A percentile compares a stretch with the other conserved stretches of the same genome.
Evolutionary conservation across 2,888 invertebrate genomes (phyloP).

Genomic region (Hermaeophaga mercurialis): DNA sequence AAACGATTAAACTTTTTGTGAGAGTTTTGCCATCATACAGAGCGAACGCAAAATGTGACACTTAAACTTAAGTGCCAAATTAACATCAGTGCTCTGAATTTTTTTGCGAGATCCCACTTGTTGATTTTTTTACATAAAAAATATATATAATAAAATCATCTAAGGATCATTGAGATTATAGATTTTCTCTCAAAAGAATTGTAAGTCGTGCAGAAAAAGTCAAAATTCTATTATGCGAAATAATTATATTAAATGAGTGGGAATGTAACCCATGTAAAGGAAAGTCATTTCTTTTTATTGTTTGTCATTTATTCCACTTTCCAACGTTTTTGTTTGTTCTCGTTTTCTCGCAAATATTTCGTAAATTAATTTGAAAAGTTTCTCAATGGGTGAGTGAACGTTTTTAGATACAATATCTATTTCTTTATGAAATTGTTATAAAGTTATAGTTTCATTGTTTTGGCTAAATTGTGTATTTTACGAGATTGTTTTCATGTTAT

Average conservation of each 20-base stretch:
- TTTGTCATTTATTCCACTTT: slow-evolving; percentile 15
- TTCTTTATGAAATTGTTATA: slow-evolving; percentile 4
- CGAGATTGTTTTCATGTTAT: too few species aligned
- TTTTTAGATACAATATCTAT: slow-evolving; percentile 5
- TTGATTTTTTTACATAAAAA: too few species aligned
- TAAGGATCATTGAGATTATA: background rate
- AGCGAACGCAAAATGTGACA: too few species aligned
- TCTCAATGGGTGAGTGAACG: background rate
- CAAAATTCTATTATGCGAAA: background rate
- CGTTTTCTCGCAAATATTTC: background rate
- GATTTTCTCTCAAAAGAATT: background rate
- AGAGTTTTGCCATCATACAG: too few species aligned
- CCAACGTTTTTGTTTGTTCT: slow-evolving; percentile 12
- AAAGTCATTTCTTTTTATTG: slow-evolving; percentile 16
- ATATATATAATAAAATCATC: too few species aligned
- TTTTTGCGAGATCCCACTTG: too few species aligned
- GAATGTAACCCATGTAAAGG: slow-evolving; percentile 8
- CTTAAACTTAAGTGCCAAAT: too few species aligned
- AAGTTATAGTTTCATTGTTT: slow-evolving; percentile 14
- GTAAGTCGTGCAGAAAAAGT: background rate
- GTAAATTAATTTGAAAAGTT: slow-evolving; percentile 14
- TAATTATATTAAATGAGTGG: too few species aligned
- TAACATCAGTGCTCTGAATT: too few species aligned
- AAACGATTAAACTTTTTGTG: too few species aligned
- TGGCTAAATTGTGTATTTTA: background rate